Evolutionary conservation across 2,888 invertebrate species (phyloP).

Genomic region (Patella ulyssiponensis): DNA sequence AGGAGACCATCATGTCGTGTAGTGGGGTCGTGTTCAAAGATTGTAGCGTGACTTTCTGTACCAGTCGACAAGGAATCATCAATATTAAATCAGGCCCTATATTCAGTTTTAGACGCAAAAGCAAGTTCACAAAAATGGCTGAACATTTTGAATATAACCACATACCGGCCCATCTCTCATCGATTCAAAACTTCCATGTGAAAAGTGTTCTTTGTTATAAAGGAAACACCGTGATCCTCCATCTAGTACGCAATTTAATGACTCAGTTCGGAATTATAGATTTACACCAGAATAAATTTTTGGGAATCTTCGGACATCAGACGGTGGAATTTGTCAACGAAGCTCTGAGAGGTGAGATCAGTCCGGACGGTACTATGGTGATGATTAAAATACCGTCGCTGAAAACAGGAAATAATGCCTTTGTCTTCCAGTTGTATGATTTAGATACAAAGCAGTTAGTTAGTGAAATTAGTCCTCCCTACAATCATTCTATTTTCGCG

Average conservation of each 20-base stretch:
- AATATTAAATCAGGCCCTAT: slow-evolving; percentile 68
- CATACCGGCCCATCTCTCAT: slow-evolving; percentile 71
- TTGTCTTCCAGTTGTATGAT: slow-evolving; percentile 66
- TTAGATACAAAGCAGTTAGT: slow-evolving; percentile 59
- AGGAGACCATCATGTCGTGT: slow-evolving; percentile 67
- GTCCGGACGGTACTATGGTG: slow-evolving; percentile 68
- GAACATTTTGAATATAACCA: slow-evolving; percentile 73
- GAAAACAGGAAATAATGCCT: slow-evolving; percentile 48
- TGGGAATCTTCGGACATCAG: slow-evolving; percentile 70
- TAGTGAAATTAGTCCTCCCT: slow-evolving; percentile 58
- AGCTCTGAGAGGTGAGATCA: slow-evolving; percentile 65
- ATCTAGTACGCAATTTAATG: slow-evolving; percentile 67
- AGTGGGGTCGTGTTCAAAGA: slow-evolving; percentile 69
- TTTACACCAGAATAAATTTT: slow-evolving; percentile 68
- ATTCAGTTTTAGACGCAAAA: slow-evolving; percentile 68
- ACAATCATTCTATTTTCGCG: slow-evolving; percentile 63
- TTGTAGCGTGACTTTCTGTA: slow-evolving; percentile 71
- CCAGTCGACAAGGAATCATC: slow-evolving; percentile 69
- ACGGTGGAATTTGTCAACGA: slow-evolving; percentile 68
- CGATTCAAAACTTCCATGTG: slow-evolving; percentile 71
- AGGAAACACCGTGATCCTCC: slow-evolving; percentile 66
- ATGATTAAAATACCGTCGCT: slow-evolving; percentile 65
- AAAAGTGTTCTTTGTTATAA: slow-evolving; percentile 70
- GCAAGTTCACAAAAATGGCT: slow-evolving; percentile 72
- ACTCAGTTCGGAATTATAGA: slow-evolving; percentile 71